phyloP scores from a whole-genome alignment of 1,140 invertebrate genomes.

The Drosophila bipectinata region DNA sequence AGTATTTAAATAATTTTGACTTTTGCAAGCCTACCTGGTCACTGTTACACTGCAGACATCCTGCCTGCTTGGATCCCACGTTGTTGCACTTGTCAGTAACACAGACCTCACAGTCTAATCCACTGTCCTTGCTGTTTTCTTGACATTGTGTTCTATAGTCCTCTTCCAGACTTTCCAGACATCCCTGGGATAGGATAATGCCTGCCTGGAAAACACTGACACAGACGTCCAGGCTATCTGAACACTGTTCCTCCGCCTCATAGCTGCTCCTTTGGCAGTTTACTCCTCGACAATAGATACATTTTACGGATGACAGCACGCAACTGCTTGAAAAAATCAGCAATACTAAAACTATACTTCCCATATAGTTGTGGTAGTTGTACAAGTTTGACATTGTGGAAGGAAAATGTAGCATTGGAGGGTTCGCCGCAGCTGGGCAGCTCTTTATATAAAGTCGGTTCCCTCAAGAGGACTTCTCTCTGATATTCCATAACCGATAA shows the following conservation, averaged over 20 bases:
- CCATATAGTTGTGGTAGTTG: not conserved
- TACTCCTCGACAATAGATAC: constrained; percentile 66
- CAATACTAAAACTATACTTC: constrained; percentile 2
- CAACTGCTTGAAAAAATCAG: constrained; percentile 6
- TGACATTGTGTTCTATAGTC: constrained; percentile 30
- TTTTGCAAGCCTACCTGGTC: constrained; percentile 27
- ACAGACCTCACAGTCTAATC: constrained; percentile 55
- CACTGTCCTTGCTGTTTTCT: not conserved
- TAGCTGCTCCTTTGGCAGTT: constrained; percentile 72
- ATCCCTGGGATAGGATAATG: constrained; percentile 65
- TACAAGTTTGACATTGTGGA: constrained; percentile 49
- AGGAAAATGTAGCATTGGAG: constrained; percentile 51
- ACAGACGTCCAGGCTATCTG: constrained; percentile 63
- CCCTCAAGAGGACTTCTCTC: constrained; percentile 7
- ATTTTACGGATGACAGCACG: constrained; percentile 47
- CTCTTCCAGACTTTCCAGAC: constrained; percentile 37
- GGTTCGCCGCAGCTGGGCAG: not conserved
- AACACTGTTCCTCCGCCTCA: constrained; percentile 43
- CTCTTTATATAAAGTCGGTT: constrained; percentile 62
- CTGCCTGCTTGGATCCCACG: constrained; percentile 15
- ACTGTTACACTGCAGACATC: constrained; percentile 67
- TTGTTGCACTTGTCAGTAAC: constrained; percentile 61
- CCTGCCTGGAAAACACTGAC: constrained; percentile 62
- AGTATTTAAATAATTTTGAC: not conserved
- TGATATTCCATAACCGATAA: constrained; percentile 18